Percentiles rank a stretch among this genome's conserved stretches.
Evolutionary conservation across 2,113 vertebrate species (phyloP).

Genomic region (Pantherophis guttatus): DNA sequence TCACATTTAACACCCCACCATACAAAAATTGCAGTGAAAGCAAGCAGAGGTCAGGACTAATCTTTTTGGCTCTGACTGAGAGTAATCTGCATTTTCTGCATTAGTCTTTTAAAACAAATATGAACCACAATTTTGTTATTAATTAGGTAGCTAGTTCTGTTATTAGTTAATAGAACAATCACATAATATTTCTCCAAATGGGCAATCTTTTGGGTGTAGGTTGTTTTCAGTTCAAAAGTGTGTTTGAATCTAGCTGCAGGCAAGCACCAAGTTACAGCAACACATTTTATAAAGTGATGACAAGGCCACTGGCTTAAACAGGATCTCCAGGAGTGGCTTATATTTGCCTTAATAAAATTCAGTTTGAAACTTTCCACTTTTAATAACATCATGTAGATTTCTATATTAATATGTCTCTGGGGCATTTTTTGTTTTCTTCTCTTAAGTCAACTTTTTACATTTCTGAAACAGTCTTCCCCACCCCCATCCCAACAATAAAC

Average conservation of each 20-base stretch:
- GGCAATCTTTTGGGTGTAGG: slow-evolving; percentile 56
- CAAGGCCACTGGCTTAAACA: slow-evolving; percentile 3
- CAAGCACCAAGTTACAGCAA: background rate
- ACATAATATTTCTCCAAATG: background rate
- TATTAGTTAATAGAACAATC: slow-evolving; percentile 33
- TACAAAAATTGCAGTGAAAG: background rate
- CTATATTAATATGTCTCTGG: background rate
- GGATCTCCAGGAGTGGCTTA: background rate
- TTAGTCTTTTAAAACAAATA: slow-evolving; percentile 40
- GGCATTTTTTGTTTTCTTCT: background rate
- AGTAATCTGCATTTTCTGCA: slow-evolving; percentile 29
- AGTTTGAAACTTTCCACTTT: background rate
- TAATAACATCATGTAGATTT: background rate
- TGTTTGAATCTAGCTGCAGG: background rate
- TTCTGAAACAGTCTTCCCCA: background rate
- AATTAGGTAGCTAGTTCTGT: slow-evolving; percentile 34
- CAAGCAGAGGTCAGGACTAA: background rate
- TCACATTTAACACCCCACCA: background rate
- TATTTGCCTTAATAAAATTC: background rate
- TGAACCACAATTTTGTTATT: slow-evolving; percentile 38
- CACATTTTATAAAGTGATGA: background rate
- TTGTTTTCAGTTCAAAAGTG: background rate
- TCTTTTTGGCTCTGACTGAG: slow-evolving; percentile 31
- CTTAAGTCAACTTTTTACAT: background rate
- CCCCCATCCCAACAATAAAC: background rate